A percentile compares a stretch with the other conserved stretches of the same genome.
Evolutionary conservation across 2,113 vertebrate genomes (phyloP).

Genomic region (Trogon melanurus): DNA sequence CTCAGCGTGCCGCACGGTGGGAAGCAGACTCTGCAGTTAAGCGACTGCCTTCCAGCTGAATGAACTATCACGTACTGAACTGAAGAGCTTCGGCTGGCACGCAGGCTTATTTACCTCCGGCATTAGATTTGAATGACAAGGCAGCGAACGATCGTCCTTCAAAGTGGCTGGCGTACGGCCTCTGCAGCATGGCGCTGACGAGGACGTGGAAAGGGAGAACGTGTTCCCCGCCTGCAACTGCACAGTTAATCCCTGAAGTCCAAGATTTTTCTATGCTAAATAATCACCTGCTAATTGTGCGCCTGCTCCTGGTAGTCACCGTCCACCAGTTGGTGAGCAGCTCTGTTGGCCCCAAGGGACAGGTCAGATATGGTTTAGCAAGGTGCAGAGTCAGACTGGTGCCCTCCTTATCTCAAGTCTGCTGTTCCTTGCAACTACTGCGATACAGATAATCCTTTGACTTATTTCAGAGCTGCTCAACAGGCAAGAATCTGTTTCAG

Average conservation of each 20-base stretch:
- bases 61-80: rapidly evolving
- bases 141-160: not conserved
- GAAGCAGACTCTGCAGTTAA: not conserved
- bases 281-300: not conserved
- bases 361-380: not conserved
- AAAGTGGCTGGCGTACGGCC: not conserved
- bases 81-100: not conserved
- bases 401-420: not conserved
- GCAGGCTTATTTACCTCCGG: not conserved
- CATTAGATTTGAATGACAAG: not conserved
- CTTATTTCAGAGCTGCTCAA: conserved; percentile 2
- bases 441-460: not conserved
- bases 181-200: not conserved
- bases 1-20: not conserved
- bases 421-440: not conserved
- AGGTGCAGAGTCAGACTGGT: not conserved
- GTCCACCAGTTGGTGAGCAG: not conserved
- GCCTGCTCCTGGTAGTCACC: not conserved
- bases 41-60: not conserved
- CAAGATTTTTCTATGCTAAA: not conserved
- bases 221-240: not conserved
- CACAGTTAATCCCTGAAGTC: not conserved
- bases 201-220: not conserved
- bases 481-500: not conserved
- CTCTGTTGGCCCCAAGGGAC: rapidly evolving